phyloP scores from a whole-genome alignment of 2,113 vertebrate species.

The Carlito syrichta region DNA sequence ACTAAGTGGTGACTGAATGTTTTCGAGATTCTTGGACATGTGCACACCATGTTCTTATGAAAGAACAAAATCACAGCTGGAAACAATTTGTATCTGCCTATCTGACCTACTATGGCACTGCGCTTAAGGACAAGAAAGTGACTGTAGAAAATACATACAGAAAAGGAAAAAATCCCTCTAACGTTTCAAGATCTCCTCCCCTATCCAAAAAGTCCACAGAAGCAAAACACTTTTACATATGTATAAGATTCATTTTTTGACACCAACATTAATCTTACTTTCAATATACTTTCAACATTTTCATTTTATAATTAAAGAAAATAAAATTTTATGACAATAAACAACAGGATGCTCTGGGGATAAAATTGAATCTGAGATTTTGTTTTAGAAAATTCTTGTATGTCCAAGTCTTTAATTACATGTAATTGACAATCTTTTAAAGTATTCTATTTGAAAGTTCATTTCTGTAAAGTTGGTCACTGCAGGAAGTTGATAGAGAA shows the following conservation, averaged over 20 bases:
- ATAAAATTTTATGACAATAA: neutral
- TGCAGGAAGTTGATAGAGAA: neutral
- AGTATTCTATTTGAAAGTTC: neutral
- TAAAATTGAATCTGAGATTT: neutral
- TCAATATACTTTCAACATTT: neutral
- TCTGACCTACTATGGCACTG: neutral
- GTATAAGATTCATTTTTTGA: neutral
- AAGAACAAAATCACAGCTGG: neutral
- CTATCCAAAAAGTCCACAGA: neutral
- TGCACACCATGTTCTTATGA: neutral
- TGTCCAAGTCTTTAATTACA: neutral
- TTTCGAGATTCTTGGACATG: neutral
- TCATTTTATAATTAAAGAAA: neutral
- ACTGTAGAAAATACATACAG: neutral
- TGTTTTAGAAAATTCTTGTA: neutral
- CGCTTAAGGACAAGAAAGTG: neutral
- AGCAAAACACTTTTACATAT: neutral
- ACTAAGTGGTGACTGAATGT: accelerated
- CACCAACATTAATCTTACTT: neutral
- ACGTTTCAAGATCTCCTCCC: neutral
- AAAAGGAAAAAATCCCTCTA: neutral
- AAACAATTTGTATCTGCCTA: neutral
- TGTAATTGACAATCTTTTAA: neutral
- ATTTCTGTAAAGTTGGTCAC: neutral
- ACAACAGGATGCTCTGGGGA: neutral